Evolutionary conservation across 1,140 invertebrate genomes (phyloP).

Genomic region (Papilio polyxenes): DNA sequence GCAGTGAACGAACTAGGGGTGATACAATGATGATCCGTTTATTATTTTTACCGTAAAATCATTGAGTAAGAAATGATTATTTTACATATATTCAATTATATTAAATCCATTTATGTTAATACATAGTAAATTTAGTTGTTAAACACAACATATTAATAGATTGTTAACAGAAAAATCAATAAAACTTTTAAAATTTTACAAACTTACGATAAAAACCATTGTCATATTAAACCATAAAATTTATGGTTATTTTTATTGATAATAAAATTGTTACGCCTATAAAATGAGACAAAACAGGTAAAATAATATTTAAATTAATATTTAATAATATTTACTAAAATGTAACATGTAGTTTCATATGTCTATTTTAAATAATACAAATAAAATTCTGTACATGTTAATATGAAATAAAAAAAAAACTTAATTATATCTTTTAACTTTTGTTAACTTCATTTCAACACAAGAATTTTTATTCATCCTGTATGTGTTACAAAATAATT

Average conservation of each 20-base stretch:
- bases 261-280: neutral
- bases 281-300: neutral
- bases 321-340: too few relatives aligned
- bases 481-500: slow-evolving; percentile 13
- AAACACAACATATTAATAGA: neutral
- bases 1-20: too few relatives aligned
- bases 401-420: neutral
- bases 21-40: too few relatives aligned
- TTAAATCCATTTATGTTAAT: too few relatives aligned
- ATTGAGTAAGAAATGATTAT: too few relatives aligned
- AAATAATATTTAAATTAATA: neutral
- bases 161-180: neutral
- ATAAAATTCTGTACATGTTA: too few relatives aligned
- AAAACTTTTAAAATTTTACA: neutral
- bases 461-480: neutral
- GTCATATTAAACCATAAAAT: neutral
- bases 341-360: too few relatives aligned
- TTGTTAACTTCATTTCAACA: slow-evolving; percentile 6
- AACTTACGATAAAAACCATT: neutral
- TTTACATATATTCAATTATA: too few relatives aligned
- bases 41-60: too few relatives aligned
- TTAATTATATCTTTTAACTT: neutral
- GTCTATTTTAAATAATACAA: too few relatives aligned
- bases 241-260: neutral
- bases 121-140: too few relatives aligned